Conservation (phyloP, 2,888 invertebrate genomes). For the Spodoptera picta region DNA sequence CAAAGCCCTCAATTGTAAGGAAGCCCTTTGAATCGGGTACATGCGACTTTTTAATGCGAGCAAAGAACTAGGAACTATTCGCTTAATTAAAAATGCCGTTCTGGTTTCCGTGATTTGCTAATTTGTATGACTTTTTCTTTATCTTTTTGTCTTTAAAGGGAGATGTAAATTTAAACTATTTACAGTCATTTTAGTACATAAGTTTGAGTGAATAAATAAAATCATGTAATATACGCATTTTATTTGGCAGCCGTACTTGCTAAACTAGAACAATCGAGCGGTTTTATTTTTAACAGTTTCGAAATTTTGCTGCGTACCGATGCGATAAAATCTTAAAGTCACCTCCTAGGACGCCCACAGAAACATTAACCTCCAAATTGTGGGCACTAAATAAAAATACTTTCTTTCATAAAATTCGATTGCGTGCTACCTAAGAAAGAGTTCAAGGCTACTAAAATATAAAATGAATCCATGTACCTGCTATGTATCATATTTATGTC, state of each 20-base stretch:
- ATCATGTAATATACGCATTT: not conserved
- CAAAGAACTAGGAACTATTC: slow-evolving; percentile 52
- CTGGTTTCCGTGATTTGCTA: slow-evolving; percentile 1
- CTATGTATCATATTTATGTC: no score
- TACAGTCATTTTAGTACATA: not conserved
- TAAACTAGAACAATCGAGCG: slow-evolving; percentile 31
- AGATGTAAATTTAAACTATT: not conserved
- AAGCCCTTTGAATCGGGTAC: slow-evolving; percentile 58
- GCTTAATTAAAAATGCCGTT: slow-evolving; percentile 49
- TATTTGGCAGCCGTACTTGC: slow-evolving; percentile 9
- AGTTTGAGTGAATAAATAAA: not conserved
- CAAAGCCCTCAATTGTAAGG: slow-evolving; percentile 69
- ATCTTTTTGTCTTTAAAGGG: not conserved
- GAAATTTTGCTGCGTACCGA: slow-evolving; percentile 41
- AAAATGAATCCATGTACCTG: slow-evolving; percentile 9
- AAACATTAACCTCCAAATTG: slow-evolving; percentile 36
- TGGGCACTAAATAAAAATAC: slow-evolving; percentile 16
- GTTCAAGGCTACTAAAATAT: slow-evolving; percentile 10
- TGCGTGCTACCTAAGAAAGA: slow-evolving; percentile 11
- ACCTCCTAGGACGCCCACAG: slow-evolving; percentile 27
- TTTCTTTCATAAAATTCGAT: slow-evolving; percentile 40
- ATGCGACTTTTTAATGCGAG: slow-evolving; percentile 50
- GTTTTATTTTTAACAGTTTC: slow-evolving; percentile 49
- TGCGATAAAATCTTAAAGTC: slow-evolving; percentile 42
- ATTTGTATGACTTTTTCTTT: not conserved